Base-by-base conservation (phyloP, 2,888 invertebrate species). In the Orthonychiurus folsomi region DNA sequence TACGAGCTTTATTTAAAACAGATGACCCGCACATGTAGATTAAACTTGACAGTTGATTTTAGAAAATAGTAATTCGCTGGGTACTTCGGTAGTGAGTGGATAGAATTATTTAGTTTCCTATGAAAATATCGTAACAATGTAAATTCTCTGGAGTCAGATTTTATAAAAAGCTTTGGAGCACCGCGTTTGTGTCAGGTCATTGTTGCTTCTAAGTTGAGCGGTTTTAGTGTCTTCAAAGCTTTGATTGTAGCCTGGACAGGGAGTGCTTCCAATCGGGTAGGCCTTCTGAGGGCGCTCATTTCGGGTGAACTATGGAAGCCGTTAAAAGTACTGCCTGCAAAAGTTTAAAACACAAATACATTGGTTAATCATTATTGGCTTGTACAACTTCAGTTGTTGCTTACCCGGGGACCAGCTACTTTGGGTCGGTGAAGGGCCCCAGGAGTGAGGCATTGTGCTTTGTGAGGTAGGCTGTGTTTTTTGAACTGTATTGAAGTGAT, bases 201-300 rank as follows among this genome's bases (percentile, higher is more conserved):
- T n/a, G n/a, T 37, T 15, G 15, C 37, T 5, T 37, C 37, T 37
- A 37, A 37, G 15, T 37, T 37, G 37, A 37, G 37, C 37, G 5
- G 37, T 37, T 37, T 37, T 15, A 37, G 15, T 9, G 37, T 37
- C 37, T 37, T 37, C 37, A 37, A 37, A 15, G 37, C 37, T 37
- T 37, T 37, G 5, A 15, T 9, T 5, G 63, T 73, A 12, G 71
- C 70, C 50, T 75, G 69, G 27, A 73, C 62, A 1, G 78, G 78
- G 24, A 81, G 73, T 2, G 81, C 78, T 66, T 81, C 80, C 21
- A 82, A 75, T 61, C 79, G 75, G 1, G 75, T 73, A 1, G 81
- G 81, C 65, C 77, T 75, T 61, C 78, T 70, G 12, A 74, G 61
- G 2, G 74, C 70, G 20, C 60, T 64, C 59, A 69, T 76, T 65